Evolutionary conservation across 2,888 invertebrate species (phyloP), one percentile per base, ranked within the genome.

Genomic region (Hirudinaria manillensis): DNA sequence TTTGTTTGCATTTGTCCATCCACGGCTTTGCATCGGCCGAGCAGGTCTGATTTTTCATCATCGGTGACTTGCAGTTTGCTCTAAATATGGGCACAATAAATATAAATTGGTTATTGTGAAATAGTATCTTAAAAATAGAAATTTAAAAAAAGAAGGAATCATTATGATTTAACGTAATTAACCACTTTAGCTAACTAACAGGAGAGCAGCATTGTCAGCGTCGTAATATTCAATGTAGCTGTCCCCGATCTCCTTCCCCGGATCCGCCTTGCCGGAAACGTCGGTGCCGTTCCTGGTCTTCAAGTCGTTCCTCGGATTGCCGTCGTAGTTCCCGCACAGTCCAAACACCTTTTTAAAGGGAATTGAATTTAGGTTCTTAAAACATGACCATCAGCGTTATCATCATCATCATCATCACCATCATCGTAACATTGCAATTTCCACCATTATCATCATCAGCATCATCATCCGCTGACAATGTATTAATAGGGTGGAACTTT

Each of bases 261-360:
- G 45, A 55, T 38, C 55, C n/a, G 16, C 24, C 4, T 19, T 72
- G 16, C 27, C 27, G 24, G 32, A 19, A 10, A n/a, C 27, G 19
- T 61, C 61, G 1, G 24, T 6, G 21, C 61, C 61, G 19, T 61
- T 29, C 61, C 29, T 61, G 27, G 61, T 61, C n/a, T 27, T 29
- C 27, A 72, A 29, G 21, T 72, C 72, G 24, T 72, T 72, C 29
- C 34, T 55, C 32, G 3, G 2, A 34, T 72, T 72, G 24, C 55
- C 72, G 21, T 72, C 72, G 27, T 55, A 72, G 56, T 72, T 72
- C 3, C 72, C 72, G 32, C 72, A 72, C 27, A 72, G 34, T 16
- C 72, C 72, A n/a, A 53, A 19, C 27, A 72, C 72, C 34, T 72
- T 45, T 27, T n/a, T 45, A 6, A 24, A 45, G 24, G n/a, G 38